These are phyloP conservation scores for Caretta caretta DNA, from an alignment of 2,113 vertebrate species.

Conservation along the genomic window DNA sequence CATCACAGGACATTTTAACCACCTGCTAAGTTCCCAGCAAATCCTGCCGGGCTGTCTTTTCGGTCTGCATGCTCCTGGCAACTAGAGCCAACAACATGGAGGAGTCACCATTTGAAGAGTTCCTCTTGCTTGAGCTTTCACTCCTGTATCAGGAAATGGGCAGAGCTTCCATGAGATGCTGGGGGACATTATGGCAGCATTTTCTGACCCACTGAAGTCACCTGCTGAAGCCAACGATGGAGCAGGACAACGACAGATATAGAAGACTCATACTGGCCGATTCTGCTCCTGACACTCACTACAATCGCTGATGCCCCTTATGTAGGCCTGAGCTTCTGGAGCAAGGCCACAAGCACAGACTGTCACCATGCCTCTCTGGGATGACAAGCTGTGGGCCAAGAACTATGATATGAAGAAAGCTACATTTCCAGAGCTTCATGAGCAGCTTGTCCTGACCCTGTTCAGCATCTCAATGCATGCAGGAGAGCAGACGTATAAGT, in stretches of 20 bases:
- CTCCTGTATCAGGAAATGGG: background rate
- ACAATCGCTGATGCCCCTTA: background rate
- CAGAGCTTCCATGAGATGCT: background rate
- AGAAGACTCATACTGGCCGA: background rate
- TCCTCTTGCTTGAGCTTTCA: background rate
- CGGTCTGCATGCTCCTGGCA: background rate
- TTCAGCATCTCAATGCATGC: background rate
- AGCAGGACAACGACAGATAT: fast-evolving
- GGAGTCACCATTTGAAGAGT: background rate
- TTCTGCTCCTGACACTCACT: background rate
- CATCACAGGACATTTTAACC: background rate
- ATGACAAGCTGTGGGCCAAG: background rate
- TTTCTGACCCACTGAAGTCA: background rate
- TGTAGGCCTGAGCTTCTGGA: background rate
- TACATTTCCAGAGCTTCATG: background rate
- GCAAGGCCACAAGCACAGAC: background rate
- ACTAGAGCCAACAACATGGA: background rate
- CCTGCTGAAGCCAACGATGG: background rate
- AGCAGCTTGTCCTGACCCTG: background rate
- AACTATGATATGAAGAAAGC: background rate
- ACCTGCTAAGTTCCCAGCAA: background rate
- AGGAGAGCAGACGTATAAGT: background rate
- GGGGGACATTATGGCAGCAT: background rate
- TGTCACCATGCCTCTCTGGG: background rate
- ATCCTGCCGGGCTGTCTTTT: background rate